Evolutionary conservation across 2,888 invertebrate species (phyloP).

Genomic region (Sarcophaga rosellei): DNA sequence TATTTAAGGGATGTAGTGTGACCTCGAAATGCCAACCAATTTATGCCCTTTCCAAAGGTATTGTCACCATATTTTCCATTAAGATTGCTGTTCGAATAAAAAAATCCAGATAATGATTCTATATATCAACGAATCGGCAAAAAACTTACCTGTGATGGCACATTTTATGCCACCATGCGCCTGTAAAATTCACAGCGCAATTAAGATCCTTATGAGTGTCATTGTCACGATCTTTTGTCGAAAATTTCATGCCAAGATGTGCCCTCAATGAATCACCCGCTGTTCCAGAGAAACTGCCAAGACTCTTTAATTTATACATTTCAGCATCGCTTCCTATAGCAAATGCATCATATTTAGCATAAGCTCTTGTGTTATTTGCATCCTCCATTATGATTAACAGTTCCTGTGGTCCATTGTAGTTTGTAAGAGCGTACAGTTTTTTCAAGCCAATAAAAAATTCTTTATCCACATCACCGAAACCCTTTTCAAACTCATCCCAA

Average conservation of each 20-base stretch:
- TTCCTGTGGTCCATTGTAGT: constrained; percentile 81
- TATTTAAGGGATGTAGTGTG: constrained; percentile 16
- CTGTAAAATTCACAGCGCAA: constrained; percentile 11
- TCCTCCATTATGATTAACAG: constrained; percentile 85
- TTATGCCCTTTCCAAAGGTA: constrained; percentile 25
- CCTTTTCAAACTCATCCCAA: constrained; percentile 85
- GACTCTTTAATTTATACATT: constrained; percentile 16
- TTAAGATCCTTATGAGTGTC: not conserved
- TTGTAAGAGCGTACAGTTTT: constrained; percentile 83
- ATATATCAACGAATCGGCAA: not conserved
- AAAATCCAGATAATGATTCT: too few relatives aligned
- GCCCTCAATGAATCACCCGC: constrained; percentile 20
- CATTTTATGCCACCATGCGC: constrained; percentile 38
- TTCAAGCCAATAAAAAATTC: constrained; percentile 88
- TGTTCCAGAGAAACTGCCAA: constrained; percentile 25
- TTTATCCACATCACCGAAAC: constrained; percentile 86
- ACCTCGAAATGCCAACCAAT: constrained; percentile 29
- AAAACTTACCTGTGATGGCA: not conserved
- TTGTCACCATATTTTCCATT: constrained; percentile 38
- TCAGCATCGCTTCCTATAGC: constrained; percentile 11
- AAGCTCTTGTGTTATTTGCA: constrained; percentile 82
- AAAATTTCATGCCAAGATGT: constrained; percentile 23
- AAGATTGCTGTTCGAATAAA: constrained; percentile 15
- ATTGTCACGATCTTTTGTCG: constrained; percentile 38
- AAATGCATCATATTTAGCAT: constrained; percentile 43